These are phyloP conservation scores for Papilio helenus DNA, from an alignment of 1,140 invertebrate species.

Conservation along the genomic window DNA sequence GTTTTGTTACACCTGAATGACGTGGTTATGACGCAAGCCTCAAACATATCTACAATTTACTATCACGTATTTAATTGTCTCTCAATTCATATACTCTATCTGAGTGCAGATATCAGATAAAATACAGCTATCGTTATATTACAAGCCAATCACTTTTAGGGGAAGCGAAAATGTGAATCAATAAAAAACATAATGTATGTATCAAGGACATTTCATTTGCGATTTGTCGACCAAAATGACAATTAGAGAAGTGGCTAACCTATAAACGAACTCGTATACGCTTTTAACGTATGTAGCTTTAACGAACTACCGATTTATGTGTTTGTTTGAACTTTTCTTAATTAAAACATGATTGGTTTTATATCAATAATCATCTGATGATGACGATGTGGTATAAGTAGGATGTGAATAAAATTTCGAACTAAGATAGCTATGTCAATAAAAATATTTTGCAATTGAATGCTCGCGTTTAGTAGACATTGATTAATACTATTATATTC, in stretches of 20 bases:
- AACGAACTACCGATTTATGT: not conserved
- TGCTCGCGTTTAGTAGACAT: no score
- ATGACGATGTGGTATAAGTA: no score
- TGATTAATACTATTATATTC: no score
- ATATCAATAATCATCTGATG: no score
- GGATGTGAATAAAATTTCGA: no score
- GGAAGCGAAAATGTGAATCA: conserved; percentile 10
- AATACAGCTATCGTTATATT: conserved; percentile 20
- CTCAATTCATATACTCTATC: conserved; percentile 3
- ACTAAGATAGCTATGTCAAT: no score
- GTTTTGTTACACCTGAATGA: not conserved
- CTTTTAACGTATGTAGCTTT: conserved; percentile 17
- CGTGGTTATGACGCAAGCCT: not conserved
- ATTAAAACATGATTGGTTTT: not conserved
- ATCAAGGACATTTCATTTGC: conserved; percentile 16
- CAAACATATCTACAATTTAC: conserved; percentile 3
- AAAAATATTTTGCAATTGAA: no score
- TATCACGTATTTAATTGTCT: conserved; percentile 13
- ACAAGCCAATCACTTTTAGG: conserved; percentile 6
- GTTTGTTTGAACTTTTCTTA: not conserved
- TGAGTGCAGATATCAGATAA: conserved; percentile 7
- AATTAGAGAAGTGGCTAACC: conserved; percentile 7
- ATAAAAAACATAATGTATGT: conserved; percentile 17
- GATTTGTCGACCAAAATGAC: conserved; percentile 5
- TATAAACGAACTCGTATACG: not conserved